phyloP scores from a whole-genome alignment of 1,140 invertebrate genomes.

The Macrobrachium rosenbergii region DNA sequence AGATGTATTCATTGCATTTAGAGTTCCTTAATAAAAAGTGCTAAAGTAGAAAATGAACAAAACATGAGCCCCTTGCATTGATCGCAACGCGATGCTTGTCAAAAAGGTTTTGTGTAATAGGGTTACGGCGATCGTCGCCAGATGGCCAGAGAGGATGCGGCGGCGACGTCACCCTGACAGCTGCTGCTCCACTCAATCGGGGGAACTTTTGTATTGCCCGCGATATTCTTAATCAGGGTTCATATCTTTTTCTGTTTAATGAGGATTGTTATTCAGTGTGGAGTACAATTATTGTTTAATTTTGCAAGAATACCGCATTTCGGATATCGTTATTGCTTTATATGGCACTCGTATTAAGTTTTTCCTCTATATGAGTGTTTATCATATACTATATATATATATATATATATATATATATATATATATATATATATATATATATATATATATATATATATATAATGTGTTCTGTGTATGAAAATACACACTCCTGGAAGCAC shows the following conservation, averaged over 20 bases:
- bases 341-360: no score
- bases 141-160: neutral
- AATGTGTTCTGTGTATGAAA: no score
- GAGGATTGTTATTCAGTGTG: no score
- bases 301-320: no score
- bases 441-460: neutral
- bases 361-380: neutral
- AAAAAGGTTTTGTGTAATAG: neutral
- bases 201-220: neutral
- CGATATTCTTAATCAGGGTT: neutral
- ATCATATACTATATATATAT: neutral
- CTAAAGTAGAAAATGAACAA: no score
- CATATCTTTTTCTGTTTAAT: no score
- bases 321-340: no score
- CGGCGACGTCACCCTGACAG: neutral
- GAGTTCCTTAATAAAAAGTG: no score
- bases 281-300: no score
- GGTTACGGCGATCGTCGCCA: neutral
- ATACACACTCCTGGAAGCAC: no score
- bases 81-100: neutral
- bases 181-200: neutral
- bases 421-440: conserved; percentile 16
- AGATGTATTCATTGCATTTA: no score
- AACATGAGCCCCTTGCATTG: no score
- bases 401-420: neutral